Conservation (phyloP, 2,888 invertebrate genomes). For the Rambutsinella grinnellia region DNA sequence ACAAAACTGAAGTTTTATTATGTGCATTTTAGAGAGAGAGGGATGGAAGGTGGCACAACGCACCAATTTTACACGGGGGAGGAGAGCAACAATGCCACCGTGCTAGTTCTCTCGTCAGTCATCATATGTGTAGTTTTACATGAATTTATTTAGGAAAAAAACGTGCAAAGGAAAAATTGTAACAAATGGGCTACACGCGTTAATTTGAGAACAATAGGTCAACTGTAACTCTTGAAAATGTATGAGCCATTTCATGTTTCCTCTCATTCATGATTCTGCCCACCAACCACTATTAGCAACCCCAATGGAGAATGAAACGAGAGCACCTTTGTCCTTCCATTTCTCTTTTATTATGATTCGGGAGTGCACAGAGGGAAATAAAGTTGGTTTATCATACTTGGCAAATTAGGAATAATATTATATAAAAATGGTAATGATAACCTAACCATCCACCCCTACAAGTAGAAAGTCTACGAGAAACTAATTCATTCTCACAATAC, state of each 20-base stretch:
- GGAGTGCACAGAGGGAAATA: not conserved
- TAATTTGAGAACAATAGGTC: slow-evolving; percentile 65
- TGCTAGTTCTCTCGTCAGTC: too few species aligned
- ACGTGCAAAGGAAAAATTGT: slow-evolving; percentile 11
- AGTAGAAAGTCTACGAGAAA: not conserved
- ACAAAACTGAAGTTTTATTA: too few species aligned
- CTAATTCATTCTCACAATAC: too few species aligned
- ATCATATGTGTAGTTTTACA: not conserved
- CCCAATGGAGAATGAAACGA: not conserved
- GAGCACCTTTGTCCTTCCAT: not conserved
- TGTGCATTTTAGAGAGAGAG: too few species aligned
- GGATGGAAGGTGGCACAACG: slow-evolving; percentile 35
- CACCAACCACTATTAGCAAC: not conserved
- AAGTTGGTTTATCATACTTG: not conserved
- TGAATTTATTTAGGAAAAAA: slow-evolving; percentile 14
- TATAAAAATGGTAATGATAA: not conserved
- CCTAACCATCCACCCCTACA: not conserved
- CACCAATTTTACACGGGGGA: slow-evolving; percentile 30
- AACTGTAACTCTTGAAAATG: slow-evolving; percentile 57
- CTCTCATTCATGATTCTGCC: slow-evolving; percentile 2
- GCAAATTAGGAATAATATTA: slow-evolving; percentile 20
- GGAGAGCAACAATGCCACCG: slow-evolving; percentile 29
- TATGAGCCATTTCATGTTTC: slow-evolving; percentile 26
- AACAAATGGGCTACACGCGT: slow-evolving; percentile 66
- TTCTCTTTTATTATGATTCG: slow-evolving; percentile 2